Conservation (phyloP, 2,888 invertebrate genomes). For the Drosophila mimica region DNA sequence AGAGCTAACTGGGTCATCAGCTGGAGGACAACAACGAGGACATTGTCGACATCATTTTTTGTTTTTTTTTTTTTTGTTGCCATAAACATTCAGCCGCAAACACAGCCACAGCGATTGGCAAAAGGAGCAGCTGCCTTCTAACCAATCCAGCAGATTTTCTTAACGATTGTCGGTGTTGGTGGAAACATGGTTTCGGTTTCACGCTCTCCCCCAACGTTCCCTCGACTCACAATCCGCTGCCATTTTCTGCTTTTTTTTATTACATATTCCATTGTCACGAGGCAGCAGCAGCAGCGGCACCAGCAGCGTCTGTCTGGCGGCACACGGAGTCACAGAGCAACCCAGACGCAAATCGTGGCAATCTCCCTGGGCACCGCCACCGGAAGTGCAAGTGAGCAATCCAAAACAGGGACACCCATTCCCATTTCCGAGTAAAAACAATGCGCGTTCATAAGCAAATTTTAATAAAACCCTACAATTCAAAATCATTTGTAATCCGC, state of each 20-base stretch:
- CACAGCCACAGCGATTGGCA: conserved; percentile 45
- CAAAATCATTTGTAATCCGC: conserved; percentile 65
- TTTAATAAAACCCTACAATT: conserved; percentile 45
- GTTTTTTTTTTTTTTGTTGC: conserved; percentile 26
- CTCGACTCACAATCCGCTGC: neutral
- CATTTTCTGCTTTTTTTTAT: conserved; percentile 52
- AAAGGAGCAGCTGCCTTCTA: conserved; percentile 31
- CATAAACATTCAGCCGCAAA: conserved; percentile 50
- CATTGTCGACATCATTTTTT: conserved; percentile 47
- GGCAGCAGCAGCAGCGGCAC: conserved; percentile 20
- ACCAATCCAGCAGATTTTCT: conserved; percentile 23
- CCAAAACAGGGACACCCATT: conserved; percentile 15
- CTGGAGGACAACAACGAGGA: conserved; percentile 15
- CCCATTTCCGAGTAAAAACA: conserved; percentile 28
- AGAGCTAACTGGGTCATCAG: conserved; percentile 65
- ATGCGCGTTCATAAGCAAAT: conserved; percentile 51
- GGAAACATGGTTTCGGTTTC: neutral
- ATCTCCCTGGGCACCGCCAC: conserved; percentile 38
- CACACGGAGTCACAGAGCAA: conserved; percentile 19
- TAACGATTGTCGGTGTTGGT: conserved; percentile 5
- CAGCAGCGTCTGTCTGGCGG: conserved; percentile 49
- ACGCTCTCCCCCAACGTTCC: neutral
- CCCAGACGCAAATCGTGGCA: conserved; percentile 17
- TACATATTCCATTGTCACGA: conserved; percentile 65
- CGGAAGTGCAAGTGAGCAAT: conserved; percentile 72